Conservation (phyloP, 2,797 vertebrate species). For the Etheostoma perlongum region DNA sequence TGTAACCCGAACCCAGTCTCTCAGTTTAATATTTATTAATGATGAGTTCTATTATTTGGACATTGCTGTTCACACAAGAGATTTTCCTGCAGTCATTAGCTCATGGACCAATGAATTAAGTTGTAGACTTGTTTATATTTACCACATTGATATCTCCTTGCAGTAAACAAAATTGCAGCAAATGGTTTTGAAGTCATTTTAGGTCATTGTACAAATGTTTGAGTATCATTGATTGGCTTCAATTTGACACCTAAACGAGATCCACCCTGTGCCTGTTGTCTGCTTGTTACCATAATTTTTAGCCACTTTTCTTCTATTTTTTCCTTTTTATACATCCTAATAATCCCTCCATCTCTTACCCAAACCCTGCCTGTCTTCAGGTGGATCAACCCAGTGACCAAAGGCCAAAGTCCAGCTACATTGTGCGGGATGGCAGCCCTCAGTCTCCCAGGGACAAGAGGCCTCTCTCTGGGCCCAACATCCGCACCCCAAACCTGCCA, state of each 20-base stretch:
- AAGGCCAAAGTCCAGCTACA: slow-evolving; percentile 90
- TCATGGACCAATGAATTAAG: neutral
- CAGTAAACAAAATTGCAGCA: neutral
- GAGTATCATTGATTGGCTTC: neutral
- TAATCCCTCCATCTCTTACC: neutral
- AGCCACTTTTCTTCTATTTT: neutral
- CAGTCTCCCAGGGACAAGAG: slow-evolving; percentile 91
- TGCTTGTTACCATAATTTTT: neutral
- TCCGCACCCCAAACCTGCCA: slow-evolving; percentile 87
- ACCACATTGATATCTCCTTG: neutral
- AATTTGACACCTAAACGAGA: neutral
- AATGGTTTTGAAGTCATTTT: neutral
- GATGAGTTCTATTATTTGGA: neutral
- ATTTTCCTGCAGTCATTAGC: neutral
- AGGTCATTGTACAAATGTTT: neutral
- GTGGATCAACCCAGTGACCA: slow-evolving; percentile 83
- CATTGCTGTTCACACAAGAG: neutral
- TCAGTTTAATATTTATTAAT: neutral
- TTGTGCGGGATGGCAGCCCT: slow-evolving; percentile 79
- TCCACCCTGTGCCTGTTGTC: neutral
- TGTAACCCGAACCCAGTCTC: neutral
- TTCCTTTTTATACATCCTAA: too few species aligned
- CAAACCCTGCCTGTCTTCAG: slow-evolving; percentile 21
- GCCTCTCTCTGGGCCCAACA: slow-evolving; percentile 92
- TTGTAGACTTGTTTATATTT: neutral